Evolutionary conservation across 2,888 invertebrate genomes (phyloP), one percentile per base, ranked within the genome.

Genomic region (Subacronicta megacephala): DNA sequence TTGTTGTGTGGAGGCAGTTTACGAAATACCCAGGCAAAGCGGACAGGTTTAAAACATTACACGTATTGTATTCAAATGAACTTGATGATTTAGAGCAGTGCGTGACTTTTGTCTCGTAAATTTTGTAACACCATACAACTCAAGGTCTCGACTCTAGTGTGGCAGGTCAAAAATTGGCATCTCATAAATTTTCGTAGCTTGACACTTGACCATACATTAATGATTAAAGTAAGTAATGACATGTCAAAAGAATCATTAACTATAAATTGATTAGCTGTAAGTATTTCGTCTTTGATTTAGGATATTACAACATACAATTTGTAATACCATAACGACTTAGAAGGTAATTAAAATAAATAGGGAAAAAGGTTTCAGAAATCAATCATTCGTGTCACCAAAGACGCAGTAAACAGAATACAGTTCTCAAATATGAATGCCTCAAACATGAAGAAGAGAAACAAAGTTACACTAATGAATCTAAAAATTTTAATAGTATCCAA

Each of bases 51-150:
- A 41, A 78, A 70, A 68, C 81, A 78, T 68, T 77, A 66, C 75
- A 59, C 60, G 78, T 76, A 90, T 90, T 90, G 90, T 90, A 90
- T 90, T 86, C 83, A 88, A 90, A 90, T 90, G 74, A 82, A 75
- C 69, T 63, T 53, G 71, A 83, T 83, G 80, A 85, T 86, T 82
- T 83, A 84, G 84, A 84, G 71, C 80, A 78, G 56, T 65, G 62
- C 75, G 77, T 80, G 77, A 72, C 74, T 78, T 71, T 81, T 82
- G 79, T 77, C 60, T 73, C 78, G 77, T 77, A 80, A 66, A 77
- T 79, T 78, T 78, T 74, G 75, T 77, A 73, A 77, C 68, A 65
- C 70, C 55, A 55, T 68, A 53, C 18, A 26, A 31, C 44, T 44
- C 75, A 69, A 79, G 72, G 72, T 70, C 58, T 53, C 23, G 44